Evolutionary conservation across 1,140 invertebrate genomes (phyloP), one percentile per base, ranked within the genome.

Genomic region (Penaeus indicus): DNA sequence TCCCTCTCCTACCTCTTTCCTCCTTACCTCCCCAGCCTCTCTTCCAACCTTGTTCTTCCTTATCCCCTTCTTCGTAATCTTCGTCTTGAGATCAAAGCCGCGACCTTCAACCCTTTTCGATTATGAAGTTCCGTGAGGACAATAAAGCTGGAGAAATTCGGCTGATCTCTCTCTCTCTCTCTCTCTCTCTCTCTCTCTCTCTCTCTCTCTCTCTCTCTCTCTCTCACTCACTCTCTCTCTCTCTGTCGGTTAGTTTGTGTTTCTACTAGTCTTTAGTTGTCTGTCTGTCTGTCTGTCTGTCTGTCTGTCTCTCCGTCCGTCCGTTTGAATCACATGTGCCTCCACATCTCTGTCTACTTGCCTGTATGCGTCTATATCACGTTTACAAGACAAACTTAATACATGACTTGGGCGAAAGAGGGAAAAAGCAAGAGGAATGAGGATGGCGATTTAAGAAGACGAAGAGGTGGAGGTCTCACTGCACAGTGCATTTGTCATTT

Each of bases 131-230:
- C 47, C 47, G 47, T 54, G 47, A 54, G 47, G 47, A 10, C 47
- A 54, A 54, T 54, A 54, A 54, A 54, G 47, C 47, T 54, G 3
- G 47, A 54, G 47, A 54, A 54, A 54, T 54, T 54, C 47, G 47
- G 47, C 47, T 13, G 13, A 13, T 54, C 8, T 10, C 47, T 1
- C 8, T 1, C 1, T 10, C 11, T 10, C 1, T 10, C 1, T 10
- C 1, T 54, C 8, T 10, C 47, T 54, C 8, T 67, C 64, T 67
- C 7, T 67, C 64, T 67, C 64, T 67, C 7, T 67, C 64, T 67
- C 64, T 67, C 7, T 67, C 64, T 77, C 72, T 77, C n/a, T 77
- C 72, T 77, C 72, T 77, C 72, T 27, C 72, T 77, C n/a, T 77
- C 72, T 77, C 72, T 27, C 72, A 25, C 72, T 77, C 72, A 25